phyloP scores from a whole-genome alignment of 2,888 invertebrate genomes.

The Rotaria macrura region DNA sequence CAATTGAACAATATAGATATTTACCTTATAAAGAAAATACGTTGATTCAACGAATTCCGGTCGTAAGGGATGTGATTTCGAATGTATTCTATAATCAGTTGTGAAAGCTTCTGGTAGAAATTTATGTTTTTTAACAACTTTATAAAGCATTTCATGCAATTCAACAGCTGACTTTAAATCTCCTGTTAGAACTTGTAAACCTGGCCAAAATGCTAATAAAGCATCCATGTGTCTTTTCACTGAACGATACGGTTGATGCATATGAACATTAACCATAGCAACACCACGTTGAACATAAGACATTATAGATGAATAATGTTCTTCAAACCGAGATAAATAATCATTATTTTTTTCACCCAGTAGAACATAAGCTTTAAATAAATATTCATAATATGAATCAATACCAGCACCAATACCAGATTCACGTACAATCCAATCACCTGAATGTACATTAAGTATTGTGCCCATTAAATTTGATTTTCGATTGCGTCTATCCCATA shows the following conservation, averaged over 20 bases:
- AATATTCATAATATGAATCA: constrained; percentile 95
- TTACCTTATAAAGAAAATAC: constrained; percentile 72
- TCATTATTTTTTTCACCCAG: constrained; percentile 62
- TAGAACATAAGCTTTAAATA: constrained; percentile 88
- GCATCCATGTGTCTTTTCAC: constrained; percentile 95
- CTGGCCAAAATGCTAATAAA: constrained; percentile 92
- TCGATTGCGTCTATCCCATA: constrained; percentile 85
- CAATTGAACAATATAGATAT: too few species aligned
- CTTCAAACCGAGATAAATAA: constrained; percentile 39
- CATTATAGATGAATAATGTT: constrained; percentile 89
- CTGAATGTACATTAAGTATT: constrained; percentile 89
- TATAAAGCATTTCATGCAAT: constrained; percentile 95
- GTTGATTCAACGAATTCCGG: constrained; percentile 97
- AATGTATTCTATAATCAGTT: constrained; percentile 90
- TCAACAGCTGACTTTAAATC: constrained; percentile 94
- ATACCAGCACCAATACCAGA: constrained; percentile 97
- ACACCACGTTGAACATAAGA: constrained; percentile 73
- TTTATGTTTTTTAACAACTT: constrained; percentile 91
- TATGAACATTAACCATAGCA: constrained; percentile 60
- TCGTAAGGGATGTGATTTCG: constrained; percentile 89
- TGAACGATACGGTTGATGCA: constrained; percentile 86
- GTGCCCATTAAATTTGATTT: constrained; percentile 89
- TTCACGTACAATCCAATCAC: constrained; percentile 92
- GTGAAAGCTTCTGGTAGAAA: constrained; percentile 98
- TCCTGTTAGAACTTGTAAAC: constrained; percentile 71